Evolutionary conservation across 2,888 invertebrate genomes (phyloP).

Genomic region (Callyntrura sp.): DNA sequence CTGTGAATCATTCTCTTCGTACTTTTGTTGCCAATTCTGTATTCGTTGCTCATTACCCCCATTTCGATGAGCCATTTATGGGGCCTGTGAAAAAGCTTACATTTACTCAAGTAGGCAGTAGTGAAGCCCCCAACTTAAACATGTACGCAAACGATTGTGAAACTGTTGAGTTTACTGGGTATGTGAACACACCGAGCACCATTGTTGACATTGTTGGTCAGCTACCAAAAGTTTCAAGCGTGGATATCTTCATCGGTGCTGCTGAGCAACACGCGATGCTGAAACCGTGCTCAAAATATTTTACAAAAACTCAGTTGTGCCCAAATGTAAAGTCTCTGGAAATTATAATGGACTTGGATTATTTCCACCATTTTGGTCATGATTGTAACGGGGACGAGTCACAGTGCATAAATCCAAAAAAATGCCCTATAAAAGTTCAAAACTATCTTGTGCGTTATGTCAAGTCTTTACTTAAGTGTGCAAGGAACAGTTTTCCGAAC

Average conservation of each 20-base stretch:
- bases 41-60: conserved; percentile 44
- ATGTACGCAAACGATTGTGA: conserved; percentile 50
- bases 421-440: conserved; percentile 34
- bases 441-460: conserved; percentile 39
- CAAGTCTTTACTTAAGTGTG: conserved; percentile 56
- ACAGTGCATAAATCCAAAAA: neutral
- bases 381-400: neutral
- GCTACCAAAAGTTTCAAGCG: conserved; percentile 52
- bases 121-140: conserved; percentile 50
- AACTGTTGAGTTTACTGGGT: conserved; percentile 60
- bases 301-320: conserved; percentile 15
- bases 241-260: conserved; percentile 51
- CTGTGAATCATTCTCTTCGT: conserved; percentile 16
- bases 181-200: conserved; percentile 22
- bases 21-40: conserved; percentile 25
- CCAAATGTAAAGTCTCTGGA: conserved; percentile 35
- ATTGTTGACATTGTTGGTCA: conserved; percentile 50
- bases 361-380: conserved; percentile 45
- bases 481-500: conserved; percentile 59
- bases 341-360: conserved; percentile 59
- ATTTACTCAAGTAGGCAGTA: conserved; percentile 57
- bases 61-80: conserved; percentile 53
- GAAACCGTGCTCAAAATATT: conserved; percentile 25
- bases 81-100: conserved; percentile 64
- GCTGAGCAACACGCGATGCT: conserved; percentile 15